A percentile compares a stretch with the other conserved stretches of the same genome.
phyloP scores from a whole-genome alignment of 1,140 invertebrate genomes.

The Metopolophium dirhodum region DNA sequence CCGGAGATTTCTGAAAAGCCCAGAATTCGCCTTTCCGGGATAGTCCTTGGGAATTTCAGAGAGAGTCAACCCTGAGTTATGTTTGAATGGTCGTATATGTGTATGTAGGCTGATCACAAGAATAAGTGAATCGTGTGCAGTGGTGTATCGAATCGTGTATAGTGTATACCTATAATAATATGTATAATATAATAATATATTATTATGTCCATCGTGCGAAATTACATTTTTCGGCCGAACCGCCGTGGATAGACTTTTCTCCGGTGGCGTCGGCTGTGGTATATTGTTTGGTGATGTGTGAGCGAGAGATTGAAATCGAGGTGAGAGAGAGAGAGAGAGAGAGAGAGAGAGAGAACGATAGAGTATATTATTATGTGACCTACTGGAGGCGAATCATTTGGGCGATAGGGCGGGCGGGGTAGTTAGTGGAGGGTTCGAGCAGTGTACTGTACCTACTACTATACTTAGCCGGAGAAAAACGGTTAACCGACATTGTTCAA shows the following conservation, averaged over 20 bases:
- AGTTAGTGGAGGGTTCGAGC: background rate
- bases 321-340: background rate
- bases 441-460: background rate
- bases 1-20: too few relatives aligned
- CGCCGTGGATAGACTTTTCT: background rate
- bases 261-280: background rate
- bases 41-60: background rate
- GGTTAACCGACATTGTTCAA: constrained; percentile 35
- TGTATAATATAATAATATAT: background rate
- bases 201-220: background rate
- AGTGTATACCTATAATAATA: background rate
- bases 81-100: background rate
- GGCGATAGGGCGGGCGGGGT: background rate
- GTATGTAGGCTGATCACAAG: background rate
- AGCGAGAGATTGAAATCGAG: background rate
- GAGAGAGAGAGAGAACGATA: background rate
- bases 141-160: background rate
- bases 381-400: background rate
- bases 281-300: background rate
- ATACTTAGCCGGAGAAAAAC: constrained; percentile 38
- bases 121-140: background rate
- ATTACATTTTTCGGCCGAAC: background rate
- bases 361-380: background rate
- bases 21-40: background rate
- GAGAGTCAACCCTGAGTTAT: too few relatives aligned